Evolutionary conservation across 2,113 vertebrate species (phyloP), one percentile per base, ranked within the genome.

Genomic region (Mus pahari): DNA sequence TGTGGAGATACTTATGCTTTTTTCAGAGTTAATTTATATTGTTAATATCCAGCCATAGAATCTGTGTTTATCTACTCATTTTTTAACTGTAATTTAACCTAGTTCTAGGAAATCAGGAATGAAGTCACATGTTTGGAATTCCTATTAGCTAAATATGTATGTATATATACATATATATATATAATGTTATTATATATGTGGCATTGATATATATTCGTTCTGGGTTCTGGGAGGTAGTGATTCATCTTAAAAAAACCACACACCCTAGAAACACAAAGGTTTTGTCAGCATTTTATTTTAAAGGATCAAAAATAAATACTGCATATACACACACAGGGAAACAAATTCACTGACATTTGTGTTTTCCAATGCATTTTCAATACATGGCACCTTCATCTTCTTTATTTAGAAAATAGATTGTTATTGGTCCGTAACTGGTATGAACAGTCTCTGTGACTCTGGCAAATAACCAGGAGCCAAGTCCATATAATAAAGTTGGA

Each of bases 351-450:
- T 94, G 81, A 55, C 75, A 60, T 91, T 89, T 90, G 92, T 77
- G 62, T 24, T 90, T 58, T 93, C 2, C n/a, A 92, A 92, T 14
- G 68, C 7, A 55, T n/a, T 95, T 42, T 99, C 97, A 99, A 96
- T 99, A 99, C 98, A 99, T 98, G 64, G 99, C 99, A 31, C 99
- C 99, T 98, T 99, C 99, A 20, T 99, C 99, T 98, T 99, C 99
- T 98, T 99, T 99, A 98, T 99, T 99, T 45, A 99, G 99, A 94
- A 99, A 99, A 99, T 99, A 99, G 96, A 99, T 97, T 2, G 99
- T 99, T 92, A 99, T 98, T 11, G 99, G 99, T 97, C 99, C 99
- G 7, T 96, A 98, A 97, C 98, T 99, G 0, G 99, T 99, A 81
- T 99, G 99, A 77, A 99, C 99, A 7, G 98, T 99, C 98, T 99